phyloP scores from a whole-genome alignment of 2,888 invertebrate genomes.

The Zonitis immaculata region DNA sequence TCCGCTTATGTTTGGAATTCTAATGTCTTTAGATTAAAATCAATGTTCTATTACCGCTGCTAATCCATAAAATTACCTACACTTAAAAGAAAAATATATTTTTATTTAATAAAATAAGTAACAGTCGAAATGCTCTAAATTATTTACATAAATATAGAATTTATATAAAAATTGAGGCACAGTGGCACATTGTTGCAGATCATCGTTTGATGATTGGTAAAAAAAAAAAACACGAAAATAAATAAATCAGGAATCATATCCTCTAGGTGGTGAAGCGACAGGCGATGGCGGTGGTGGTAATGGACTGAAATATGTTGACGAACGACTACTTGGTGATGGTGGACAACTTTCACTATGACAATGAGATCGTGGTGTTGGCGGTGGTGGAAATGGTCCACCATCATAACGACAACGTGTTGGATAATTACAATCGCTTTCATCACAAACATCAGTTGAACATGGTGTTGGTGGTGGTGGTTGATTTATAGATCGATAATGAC shows the following conservation, averaged over 20 bases:
- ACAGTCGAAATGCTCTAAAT: slow-evolving; percentile 12
- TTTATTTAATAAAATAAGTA: slow-evolving; percentile 10
- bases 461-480: slow-evolving; percentile 92
- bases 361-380: slow-evolving; percentile 70
- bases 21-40: too few relatives aligned
- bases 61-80: too few relatives aligned
- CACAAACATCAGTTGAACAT: slow-evolving; percentile 90
- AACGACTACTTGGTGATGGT: slow-evolving; percentile 66
- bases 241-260: slow-evolving; percentile 42
- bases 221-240: too few relatives aligned
- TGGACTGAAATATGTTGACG: slow-evolving; percentile 74
- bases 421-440: slow-evolving; percentile 77
- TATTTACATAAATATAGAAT: slow-evolving; percentile 14
- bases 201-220: too few relatives aligned
- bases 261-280: slow-evolving; percentile 56
- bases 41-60: too few relatives aligned
- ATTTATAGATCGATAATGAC: slow-evolving; percentile 59
- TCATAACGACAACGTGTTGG: slow-evolving; percentile 54
- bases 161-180: neutral
- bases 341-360: slow-evolving; percentile 69
- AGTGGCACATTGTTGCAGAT: too few relatives aligned
- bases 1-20: too few relatives aligned
- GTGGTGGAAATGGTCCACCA: slow-evolving; percentile 69
- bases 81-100: slow-evolving; percentile 13
- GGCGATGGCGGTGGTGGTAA: slow-evolving; percentile 85